phyloP scores from a whole-genome alignment of 2,797 vertebrate genomes.

The Zalophus californianus region DNA sequence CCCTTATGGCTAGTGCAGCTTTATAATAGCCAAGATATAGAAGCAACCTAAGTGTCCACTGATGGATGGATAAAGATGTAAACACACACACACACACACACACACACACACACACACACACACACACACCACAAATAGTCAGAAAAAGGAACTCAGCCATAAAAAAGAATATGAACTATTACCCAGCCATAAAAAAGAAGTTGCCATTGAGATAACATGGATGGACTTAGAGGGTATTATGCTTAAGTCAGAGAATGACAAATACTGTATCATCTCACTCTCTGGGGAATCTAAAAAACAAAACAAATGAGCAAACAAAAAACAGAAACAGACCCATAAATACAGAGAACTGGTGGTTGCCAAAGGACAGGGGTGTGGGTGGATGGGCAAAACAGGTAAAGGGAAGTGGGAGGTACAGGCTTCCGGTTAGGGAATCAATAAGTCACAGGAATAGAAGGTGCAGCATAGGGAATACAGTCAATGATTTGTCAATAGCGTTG shows the following conservation, averaged over 20 bases:
- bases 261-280: not conserved
- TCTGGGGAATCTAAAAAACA: not conserved
- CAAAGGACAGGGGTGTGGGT: not conserved
- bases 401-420: not conserved
- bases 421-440: not conserved
- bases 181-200: not conserved
- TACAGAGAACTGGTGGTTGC: not conserved
- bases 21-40: not conserved
- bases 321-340: not conserved
- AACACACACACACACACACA: too few relatives aligned
- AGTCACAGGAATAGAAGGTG: not conserved
- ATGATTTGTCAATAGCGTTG: not conserved
- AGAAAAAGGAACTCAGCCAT: not conserved
- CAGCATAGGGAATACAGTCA: not conserved
- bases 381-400: not conserved
- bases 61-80: not conserved
- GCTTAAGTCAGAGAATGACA: not conserved
- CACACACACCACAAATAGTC: not conserved
- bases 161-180: not conserved
- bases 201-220: not conserved
- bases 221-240: not conserved
- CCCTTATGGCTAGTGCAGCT: not conserved
- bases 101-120: too few relatives aligned
- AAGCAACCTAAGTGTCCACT: not conserved
- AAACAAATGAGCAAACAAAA: not conserved